phyloP scores from a whole-genome alignment of 2,797 vertebrate genomes.

The Gastrophryne carolinensis region DNA sequence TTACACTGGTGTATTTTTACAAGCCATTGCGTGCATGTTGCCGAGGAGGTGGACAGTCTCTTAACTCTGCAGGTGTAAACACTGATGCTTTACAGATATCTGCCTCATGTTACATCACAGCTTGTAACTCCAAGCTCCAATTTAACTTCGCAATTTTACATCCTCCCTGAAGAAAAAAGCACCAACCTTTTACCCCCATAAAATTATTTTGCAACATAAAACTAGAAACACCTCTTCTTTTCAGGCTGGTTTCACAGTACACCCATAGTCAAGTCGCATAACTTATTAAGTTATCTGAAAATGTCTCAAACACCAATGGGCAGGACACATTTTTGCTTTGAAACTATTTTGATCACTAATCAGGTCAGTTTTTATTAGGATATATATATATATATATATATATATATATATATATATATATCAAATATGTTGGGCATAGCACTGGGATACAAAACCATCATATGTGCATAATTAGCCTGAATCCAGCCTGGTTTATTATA shows the following conservation, averaged over 20 bases:
- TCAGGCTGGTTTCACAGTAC: constrained; percentile 47
- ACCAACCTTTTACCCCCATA: constrained; percentile 53
- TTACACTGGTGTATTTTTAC: constrained; percentile 47
- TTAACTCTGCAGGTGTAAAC: constrained; percentile 51
- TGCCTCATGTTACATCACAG: constrained; percentile 53
- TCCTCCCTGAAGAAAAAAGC: constrained; percentile 52
- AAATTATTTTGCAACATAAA: constrained; percentile 55
- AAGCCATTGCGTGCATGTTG: constrained; percentile 40
- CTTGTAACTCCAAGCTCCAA: constrained; percentile 53
- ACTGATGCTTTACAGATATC: constrained; percentile 54
- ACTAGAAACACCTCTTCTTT: constrained; percentile 52
- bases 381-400: no score
- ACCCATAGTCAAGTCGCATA: constrained; percentile 42
- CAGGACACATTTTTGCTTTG: constrained; percentile 7
- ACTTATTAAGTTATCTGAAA: constrained; percentile 43
- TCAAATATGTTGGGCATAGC: no score
- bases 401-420: no score
- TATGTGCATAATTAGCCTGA: no score
- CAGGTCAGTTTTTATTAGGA: background rate
- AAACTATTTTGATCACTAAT: constrained; percentile 13
- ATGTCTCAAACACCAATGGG: constrained; percentile 31
- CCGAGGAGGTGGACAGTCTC: constrained; percentile 46
- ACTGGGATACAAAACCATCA: no score
- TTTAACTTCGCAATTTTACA: constrained; percentile 54
- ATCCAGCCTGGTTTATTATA: no score